Percentiles rank a stretch among this genome's conserved stretches.
phyloP scores from a whole-genome alignment of 2,797 vertebrate genomes.

The Hippoglossus hippoglossus region DNA sequence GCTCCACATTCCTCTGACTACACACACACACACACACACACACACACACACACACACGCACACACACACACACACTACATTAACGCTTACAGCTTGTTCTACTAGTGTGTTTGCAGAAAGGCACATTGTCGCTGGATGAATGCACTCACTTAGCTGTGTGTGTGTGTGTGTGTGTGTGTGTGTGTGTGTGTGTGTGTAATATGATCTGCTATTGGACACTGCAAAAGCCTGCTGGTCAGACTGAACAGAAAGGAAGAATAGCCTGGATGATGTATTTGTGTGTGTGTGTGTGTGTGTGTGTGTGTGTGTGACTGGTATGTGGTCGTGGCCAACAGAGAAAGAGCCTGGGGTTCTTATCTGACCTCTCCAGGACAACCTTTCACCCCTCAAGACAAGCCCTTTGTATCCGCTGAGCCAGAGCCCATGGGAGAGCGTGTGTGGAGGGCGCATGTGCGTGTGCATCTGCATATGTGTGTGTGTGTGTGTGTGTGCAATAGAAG shows the following conservation, averaged over 20 bases:
- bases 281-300: slow-evolving; percentile 44
- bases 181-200: slow-evolving; percentile 38
- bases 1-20: slow-evolving; percentile 15
- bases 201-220: slow-evolving; percentile 41
- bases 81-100: no score
- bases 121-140: neutral
- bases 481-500: slow-evolving; percentile 45
- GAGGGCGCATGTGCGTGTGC: slow-evolving; percentile 23
- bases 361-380: slow-evolving; percentile 78
- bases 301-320: slow-evolving; percentile 66
- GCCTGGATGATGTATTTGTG: slow-evolving; percentile 42
- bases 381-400: slow-evolving; percentile 75
- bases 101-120: no score
- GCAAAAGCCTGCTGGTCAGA: slow-evolving; percentile 31
- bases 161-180: no score
- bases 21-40: slow-evolving; percentile 18
- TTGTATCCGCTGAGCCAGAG: slow-evolving; percentile 72
- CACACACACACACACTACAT: neutral
- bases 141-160: neutral
- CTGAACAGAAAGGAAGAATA: slow-evolving; percentile 59
- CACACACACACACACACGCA: slow-evolving; percentile 32
- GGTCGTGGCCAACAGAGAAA: slow-evolving; percentile 64
- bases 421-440: slow-evolving; percentile 62
- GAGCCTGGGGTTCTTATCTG: slow-evolving; percentile 80
- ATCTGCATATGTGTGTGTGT: slow-evolving; percentile 10